Evolutionary conservation across 2,113 vertebrate species (phyloP).

Genomic region (Sarotherodon lohbergeri): DNA sequence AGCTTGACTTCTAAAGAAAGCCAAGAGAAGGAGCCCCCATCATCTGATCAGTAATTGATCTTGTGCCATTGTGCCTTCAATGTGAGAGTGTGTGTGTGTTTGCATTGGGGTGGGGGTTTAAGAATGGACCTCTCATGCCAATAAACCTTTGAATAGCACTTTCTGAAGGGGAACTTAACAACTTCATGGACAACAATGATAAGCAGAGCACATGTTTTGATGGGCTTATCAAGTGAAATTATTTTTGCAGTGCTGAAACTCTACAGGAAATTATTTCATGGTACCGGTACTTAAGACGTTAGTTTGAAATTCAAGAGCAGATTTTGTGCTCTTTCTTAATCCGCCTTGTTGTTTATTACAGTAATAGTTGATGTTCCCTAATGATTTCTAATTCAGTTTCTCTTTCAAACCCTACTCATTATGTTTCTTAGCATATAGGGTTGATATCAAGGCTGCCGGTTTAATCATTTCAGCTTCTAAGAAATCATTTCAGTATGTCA

Average conservation of each 20-base stretch:
- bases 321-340: neutral
- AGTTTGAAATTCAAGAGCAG: neutral
- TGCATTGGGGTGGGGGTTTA: neutral
- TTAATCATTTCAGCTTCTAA: neutral
- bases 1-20: constrained; percentile 47
- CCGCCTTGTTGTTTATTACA: neutral
- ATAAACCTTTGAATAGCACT: neutral
- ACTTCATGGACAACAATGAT: neutral
- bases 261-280: neutral
- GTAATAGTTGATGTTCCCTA: neutral
- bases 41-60: constrained; percentile 55
- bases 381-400: neutral
- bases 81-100: neutral
- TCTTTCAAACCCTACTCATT: neutral
- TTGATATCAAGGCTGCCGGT: neutral
- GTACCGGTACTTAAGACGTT: neutral
- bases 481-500: neutral
- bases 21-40: constrained; percentile 17
- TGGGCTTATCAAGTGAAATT: constrained; percentile 17
- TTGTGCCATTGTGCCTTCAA: constrained; percentile 21
- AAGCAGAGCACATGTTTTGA: constrained; percentile 16
- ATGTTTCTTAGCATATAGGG: neutral
- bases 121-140: neutral
- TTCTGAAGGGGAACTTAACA: neutral
- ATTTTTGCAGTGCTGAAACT: constrained; percentile 10